A percentile compares a stretch with the other conserved stretches of the same genome.
Evolutionary conservation across 1,140 invertebrate species (phyloP).

Genomic region (Diorhabda elongata): DNA sequence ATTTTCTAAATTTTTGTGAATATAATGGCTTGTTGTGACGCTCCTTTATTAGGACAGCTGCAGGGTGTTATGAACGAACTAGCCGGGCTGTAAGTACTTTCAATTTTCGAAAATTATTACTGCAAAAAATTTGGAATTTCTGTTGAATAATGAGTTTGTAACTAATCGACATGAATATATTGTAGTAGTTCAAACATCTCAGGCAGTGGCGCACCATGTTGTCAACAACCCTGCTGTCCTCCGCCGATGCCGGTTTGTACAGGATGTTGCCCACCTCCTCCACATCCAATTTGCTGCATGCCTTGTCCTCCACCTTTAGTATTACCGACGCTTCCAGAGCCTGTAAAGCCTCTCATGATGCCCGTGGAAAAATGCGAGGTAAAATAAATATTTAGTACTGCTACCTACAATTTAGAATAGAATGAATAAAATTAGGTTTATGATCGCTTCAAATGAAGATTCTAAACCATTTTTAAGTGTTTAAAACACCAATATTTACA

Average conservation of each 20-base stretch:
- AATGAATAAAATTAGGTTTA: too few species aligned
- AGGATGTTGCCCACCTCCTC: neutral
- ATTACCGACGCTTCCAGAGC: slow-evolving; percentile 16
- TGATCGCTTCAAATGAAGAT: too few species aligned
- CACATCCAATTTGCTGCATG: neutral
- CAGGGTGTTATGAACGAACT: neutral
- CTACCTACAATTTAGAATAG: too few species aligned
- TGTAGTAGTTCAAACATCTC: neutral
- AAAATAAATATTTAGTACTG: neutral
- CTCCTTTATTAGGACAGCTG: neutral
- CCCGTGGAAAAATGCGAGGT: slow-evolving; percentile 5
- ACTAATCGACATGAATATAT: neutral
- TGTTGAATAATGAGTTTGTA: neutral
- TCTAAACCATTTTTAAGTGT: too few species aligned
- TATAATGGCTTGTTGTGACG: neutral
- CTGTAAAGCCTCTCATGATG: slow-evolving; percentile 20
- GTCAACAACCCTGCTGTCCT: slow-evolving; percentile 6
- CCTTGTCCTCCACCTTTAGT: neutral
- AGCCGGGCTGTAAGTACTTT: neutral
- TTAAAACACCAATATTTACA: too few species aligned
- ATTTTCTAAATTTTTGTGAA: slow-evolving; percentile 1
- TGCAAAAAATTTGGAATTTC: neutral
- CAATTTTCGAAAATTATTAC: neutral
- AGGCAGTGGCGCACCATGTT: neutral
- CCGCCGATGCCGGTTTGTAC: slow-evolving; percentile 3